Base-by-base conservation (phyloP, 2,113 vertebrate genomes). In the Xenotilapia flavipinnis region DNA sequence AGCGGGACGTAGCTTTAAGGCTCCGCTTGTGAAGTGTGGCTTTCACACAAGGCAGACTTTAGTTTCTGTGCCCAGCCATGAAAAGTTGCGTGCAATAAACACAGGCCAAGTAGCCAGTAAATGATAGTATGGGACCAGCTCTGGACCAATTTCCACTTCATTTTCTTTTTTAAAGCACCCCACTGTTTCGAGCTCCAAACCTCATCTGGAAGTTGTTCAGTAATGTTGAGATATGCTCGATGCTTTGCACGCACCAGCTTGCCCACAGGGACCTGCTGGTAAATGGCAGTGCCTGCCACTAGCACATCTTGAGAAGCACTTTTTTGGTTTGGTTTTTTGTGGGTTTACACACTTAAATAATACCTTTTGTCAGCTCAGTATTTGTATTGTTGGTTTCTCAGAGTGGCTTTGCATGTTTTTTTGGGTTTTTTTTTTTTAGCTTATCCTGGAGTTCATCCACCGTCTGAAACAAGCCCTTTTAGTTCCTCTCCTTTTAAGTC, bases 141-240 rank as follows among this genome's bases (percentile, higher is more conserved):
- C 45, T 51, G 73, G 4, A 77, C 45, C 73, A 77, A 77, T 77
- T 77, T 51, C 73, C 26, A 31, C 15, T 51, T 77, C 73, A 51
- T 77, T 70, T 40, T 42, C 12, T 13, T 60, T 62, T 38, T 68
- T 51, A n/a, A 68, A 54, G 62, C 31, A 36, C 10, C 14, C n/a
- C 14, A 11, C 19, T 53, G 45, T 42, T 21, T 42, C 5, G 3
- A 58, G 79, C 10, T 73, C 14, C 38, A 26, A 45, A 77, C 68
- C 70, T 77, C 68, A 77, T 33, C 54, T 58, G 53, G 26, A 84
- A 56, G 26, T 56, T 77, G 65, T 23, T 56, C 68, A 79, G 68
- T 84, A 14, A 31, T 36, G 26, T 79, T 49, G 33, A 42, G 65
- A 42, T 45, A 47, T 14, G 33, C 15, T 40, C n/a, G 3, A 56